A percentile compares a stretch with the other conserved stretches of the same genome.
phyloP scores from a whole-genome alignment of 2,888 invertebrate genomes.

The Netelia inedita region DNA sequence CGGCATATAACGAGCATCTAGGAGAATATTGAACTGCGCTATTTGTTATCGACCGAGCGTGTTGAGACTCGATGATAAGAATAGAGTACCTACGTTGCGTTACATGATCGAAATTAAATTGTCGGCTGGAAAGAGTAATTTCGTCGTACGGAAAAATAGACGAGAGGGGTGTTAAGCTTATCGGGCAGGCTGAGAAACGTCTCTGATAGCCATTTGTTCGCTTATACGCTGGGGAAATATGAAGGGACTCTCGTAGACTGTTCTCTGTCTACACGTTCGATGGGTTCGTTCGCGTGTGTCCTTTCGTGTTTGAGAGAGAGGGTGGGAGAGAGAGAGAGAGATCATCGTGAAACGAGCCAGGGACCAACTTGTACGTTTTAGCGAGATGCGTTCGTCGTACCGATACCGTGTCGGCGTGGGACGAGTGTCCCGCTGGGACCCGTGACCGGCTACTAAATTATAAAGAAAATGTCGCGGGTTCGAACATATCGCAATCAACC shows the following conservation, averaged over 20 bases:
- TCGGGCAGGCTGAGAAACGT: constrained; percentile 14
- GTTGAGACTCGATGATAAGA: too few relatives aligned
- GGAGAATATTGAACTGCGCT: too few relatives aligned
- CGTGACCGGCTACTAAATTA: constrained; percentile 19
- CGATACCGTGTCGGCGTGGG: not conserved
- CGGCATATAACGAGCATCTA: too few relatives aligned
- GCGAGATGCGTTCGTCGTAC: constrained; percentile 34
- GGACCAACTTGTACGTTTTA: constrained; percentile 34
- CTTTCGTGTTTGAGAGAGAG: too few relatives aligned
- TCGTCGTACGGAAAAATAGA: not conserved
- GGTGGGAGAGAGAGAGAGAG: not conserved
- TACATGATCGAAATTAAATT: not conserved
- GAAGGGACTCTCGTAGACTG: constrained; percentile 13
- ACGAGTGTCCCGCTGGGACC: not conserved
- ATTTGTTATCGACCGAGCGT: too few relatives aligned
- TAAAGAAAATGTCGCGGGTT: constrained; percentile 11
- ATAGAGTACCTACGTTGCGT: too few relatives aligned
- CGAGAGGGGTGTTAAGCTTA: not conserved
- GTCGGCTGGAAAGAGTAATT: not conserved
- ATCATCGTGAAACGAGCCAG: constrained; percentile 4
- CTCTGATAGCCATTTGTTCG: constrained; percentile 38
- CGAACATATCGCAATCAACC: not conserved
- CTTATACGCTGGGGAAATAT: constrained; percentile 61
- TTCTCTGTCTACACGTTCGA: constrained; percentile 7
- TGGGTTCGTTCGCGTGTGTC: constrained; percentile 10